These are phyloP conservation scores for Gadus macrocephalus DNA, from an alignment of 2,113 vertebrate species.

Conservation along the genomic window DNA sequence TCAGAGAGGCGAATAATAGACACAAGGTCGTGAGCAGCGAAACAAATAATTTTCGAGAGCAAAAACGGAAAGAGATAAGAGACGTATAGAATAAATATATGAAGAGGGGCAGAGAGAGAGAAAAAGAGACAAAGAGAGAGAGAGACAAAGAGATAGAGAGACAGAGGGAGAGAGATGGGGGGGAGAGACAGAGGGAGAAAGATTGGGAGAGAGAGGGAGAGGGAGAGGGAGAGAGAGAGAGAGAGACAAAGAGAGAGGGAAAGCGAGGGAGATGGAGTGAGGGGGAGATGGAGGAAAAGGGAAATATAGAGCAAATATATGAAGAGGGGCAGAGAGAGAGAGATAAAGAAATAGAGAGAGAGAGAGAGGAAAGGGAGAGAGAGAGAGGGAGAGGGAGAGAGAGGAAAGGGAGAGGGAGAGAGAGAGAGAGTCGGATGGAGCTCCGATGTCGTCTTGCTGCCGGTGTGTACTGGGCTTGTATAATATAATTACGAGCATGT, in stretches of 20 bases:
- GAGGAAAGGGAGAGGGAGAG: neutral
- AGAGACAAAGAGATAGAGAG: neutral
- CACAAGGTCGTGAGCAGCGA: no score
- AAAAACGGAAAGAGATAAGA: neutral
- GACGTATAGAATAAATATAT: neutral
- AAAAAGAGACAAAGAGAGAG: neutral
- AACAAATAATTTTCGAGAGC: no score
- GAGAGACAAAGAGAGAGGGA: constrained; percentile 5
- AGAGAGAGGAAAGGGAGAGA: neutral
- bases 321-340: constrained; percentile 4
- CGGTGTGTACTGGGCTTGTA: constrained; percentile 64
- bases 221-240: neutral
- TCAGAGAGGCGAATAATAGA: no score
- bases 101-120: constrained; percentile 4
- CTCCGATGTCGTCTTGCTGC: constrained; percentile 50
- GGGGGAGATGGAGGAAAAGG: neutral
- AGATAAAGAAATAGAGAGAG: neutral
- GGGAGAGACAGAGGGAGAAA: neutral
- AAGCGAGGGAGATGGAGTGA: neutral
- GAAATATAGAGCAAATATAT: neutral
- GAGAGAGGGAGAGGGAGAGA: neutral
- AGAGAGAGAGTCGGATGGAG: neutral
- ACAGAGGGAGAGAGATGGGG: neutral
- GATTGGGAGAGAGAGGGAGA: neutral
- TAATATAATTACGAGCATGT: constrained; percentile 74